Evolutionary conservation across 2,797 vertebrate species (phyloP), one percentile per base, ranked within the genome.

Genomic region (Orestias chungarensis): DNA sequence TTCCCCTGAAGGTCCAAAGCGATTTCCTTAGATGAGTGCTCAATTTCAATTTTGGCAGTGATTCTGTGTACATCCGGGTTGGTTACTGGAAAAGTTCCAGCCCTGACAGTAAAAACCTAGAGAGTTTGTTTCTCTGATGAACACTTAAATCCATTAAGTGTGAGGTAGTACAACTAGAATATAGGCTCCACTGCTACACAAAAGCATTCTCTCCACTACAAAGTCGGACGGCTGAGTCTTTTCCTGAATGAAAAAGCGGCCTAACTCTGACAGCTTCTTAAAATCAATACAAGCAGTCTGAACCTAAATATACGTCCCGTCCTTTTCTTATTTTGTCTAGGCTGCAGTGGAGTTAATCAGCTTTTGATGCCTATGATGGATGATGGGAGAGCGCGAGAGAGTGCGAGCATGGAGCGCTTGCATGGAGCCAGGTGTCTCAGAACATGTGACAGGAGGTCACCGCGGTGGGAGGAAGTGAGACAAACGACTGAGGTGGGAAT

Each of bases 401-500:
- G 73, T 86, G 71, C 57, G 68, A 80, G 74, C 40, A 68, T 74
- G 75, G 66, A 75, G 70, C 73, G 75, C 70, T 76, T 82, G 78
- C 79, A 47, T 68, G 54, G 54, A 52, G 81, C 88, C 88, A 90
- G 88, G 91, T 92, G 87, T 90, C 87, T 91, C 78, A 86, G 69
- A 83, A 76, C 78, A 89, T 91, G 91, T 90, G 86, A 92, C 84
- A 54, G 82, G 82, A 91, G 92, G 91, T 91, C 92, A 92, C 43
- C 38, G 78, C 27, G 14, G 89, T 93, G 77, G 93, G 92, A 91
- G 87, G 90, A 76, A 81, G 79, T 70, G 86, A 89, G 84, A 86
- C 89, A 87, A 92, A 89, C 87, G 91, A 88, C 85, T 90, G 90
- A 89, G 89, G 91, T 91, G 90, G 86, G 88, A 93, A 92, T 85